Evolutionary conservation across 2,888 invertebrate species (phyloP), one percentile per base, ranked within the genome.

Genomic region (Agonopterix heracliana): DNA sequence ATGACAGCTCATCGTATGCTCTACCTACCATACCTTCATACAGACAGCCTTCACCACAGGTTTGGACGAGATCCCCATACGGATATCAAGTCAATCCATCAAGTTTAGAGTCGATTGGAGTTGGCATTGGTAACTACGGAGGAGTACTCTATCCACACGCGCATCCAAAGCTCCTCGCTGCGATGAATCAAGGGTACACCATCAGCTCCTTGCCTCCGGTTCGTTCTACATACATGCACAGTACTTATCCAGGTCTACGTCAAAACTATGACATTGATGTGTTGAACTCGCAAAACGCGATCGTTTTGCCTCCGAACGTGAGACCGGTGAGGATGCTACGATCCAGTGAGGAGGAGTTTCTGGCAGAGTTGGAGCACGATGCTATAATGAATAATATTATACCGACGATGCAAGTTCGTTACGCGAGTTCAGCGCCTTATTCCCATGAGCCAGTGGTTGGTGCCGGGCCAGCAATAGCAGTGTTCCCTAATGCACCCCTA

Each of bases 401-500:
- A 45, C 87, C 87, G 3, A 82, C 78, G 2, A 86, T 87, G 83
- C 60, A 74, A 5, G 61, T 74, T 2, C 76, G 79, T 2, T 74
- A 66, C 51, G 50, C 36, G 40, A 9, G 35, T 34, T 42, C 46
- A 5, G 14, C 14, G 9, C 11, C 45, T 12, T 51, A 55, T 4
- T 46, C 50, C 45, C 51, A 48, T 14, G 42, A 11, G 3, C 9
- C 45, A 1, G 34, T 52, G 36, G 34, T 46, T 9, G 10, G 10
- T 35, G 44, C 54, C 9, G 50, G 54, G 11, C 34, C 14, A 7
- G 51, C 56, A 11, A 34, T 55, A 10, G 73, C 71, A 12, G 35
- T 63, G 7, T 74, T 57, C 49, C 66, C 72, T 1, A 50, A 40
- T 0, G 53, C 58, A 9, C 50, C 34, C 3, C 36, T 45, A 1